Conservation (phyloP, 2,797 vertebrate genomes). For the Morelia viridis region DNA sequence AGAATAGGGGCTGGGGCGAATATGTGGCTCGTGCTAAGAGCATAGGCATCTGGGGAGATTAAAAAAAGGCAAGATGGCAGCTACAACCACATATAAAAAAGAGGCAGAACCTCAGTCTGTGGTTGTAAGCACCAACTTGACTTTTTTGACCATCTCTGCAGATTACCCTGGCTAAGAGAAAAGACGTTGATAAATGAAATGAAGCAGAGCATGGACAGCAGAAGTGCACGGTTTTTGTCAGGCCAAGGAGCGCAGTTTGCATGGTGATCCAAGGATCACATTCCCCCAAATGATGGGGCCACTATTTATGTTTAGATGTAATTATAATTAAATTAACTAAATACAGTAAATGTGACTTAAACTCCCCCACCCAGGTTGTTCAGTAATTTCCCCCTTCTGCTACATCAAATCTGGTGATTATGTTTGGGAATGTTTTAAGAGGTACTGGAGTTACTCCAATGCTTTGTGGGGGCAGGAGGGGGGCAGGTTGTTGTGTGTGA, state of each 20-base stretch:
- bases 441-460: not conserved
- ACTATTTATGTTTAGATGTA: not conserved
- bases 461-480: not conserved
- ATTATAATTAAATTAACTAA: not conserved
- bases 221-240: not conserved
- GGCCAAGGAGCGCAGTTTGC: not conserved
- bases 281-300: not conserved
- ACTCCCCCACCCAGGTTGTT: not conserved
- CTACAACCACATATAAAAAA: not conserved
- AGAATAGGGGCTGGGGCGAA: not conserved
- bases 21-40: not conserved
- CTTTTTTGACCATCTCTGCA: not conserved
- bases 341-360: not conserved
- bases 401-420: not conserved
- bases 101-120: not conserved
- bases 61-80: not conserved
- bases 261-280: not conserved
- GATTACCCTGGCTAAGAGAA: not conserved
- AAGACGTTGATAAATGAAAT: not conserved
- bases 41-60: not conserved
- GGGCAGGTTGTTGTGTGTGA: not conserved
- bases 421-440: not conserved
- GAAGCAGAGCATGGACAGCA: not conserved
- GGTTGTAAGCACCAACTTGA: not conserved
- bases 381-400: not conserved